Conservation (phyloP, 2,113 vertebrate species). For the Camelus bactrianus region DNA sequence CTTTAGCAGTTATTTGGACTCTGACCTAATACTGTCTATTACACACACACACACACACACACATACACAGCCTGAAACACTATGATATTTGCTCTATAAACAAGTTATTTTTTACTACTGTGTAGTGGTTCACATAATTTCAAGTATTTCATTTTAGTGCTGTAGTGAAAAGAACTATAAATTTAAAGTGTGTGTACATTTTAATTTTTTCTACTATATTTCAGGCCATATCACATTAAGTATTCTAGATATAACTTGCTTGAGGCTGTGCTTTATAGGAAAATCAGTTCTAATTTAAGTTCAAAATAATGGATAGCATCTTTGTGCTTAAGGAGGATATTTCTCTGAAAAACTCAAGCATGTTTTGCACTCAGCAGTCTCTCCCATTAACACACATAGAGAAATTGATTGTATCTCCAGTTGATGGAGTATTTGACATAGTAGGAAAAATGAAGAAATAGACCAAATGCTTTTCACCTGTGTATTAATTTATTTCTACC, state of each 20-base stretch:
- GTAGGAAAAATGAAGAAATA: conserved; percentile 19
- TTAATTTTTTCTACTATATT: conserved; percentile 25
- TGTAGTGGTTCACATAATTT: not conserved
- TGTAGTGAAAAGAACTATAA: conserved; percentile 50
- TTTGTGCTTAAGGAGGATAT: not conserved
- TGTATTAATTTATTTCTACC: conserved; percentile 47
- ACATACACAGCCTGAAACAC: not conserved
- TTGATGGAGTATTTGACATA: not conserved
- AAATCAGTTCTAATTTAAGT: conserved; percentile 49
- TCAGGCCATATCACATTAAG: conserved; percentile 7
- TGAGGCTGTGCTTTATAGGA: not conserved
- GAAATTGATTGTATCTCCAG: not conserved
- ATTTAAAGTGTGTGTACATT: not conserved
- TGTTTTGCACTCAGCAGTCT: not conserved
- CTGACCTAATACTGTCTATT: not conserved
- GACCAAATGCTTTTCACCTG: conserved; percentile 5
- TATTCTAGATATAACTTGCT: conserved; percentile 45
- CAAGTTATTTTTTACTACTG: not conserved
- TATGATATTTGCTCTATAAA: not conserved
- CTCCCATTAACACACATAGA: not conserved
- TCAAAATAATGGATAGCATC: conserved; percentile 17
- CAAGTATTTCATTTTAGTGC: not conserved
- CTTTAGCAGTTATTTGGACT: not conserved
- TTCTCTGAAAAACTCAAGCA: not conserved
- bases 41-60: not conserved